phyloP scores from a whole-genome alignment of 2,797 vertebrate genomes.

The Labeo calbasu region DNA sequence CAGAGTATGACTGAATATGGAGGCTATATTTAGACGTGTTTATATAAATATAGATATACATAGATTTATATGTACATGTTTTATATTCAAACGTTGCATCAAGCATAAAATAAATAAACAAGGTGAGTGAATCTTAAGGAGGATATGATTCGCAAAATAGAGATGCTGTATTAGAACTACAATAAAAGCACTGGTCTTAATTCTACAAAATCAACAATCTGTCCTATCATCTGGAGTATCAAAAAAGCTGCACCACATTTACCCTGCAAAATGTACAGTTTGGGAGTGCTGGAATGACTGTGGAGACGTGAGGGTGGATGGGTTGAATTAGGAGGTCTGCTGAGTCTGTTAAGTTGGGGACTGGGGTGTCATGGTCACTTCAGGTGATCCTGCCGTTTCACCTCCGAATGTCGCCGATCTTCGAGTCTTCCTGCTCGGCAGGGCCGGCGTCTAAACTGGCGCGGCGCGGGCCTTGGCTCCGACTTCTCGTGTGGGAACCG shows the following conservation, averaged over 20 bases:
- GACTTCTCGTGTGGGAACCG: slow-evolving; percentile 76
- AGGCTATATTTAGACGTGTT: slow-evolving; percentile 83
- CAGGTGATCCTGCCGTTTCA: slow-evolving; percentile 79
- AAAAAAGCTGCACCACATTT: slow-evolving; percentile 87
- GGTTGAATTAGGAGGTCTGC: slow-evolving; percentile 63
- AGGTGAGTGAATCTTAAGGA: slow-evolving; percentile 79
- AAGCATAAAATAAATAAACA: slow-evolving; percentile 87
- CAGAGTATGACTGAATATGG: slow-evolving; percentile 78
- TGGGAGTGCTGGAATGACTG: slow-evolving; percentile 95
- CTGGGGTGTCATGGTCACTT: slow-evolving; percentile 55
- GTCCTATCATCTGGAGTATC: slow-evolving; percentile 80
- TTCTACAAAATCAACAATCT: slow-evolving; percentile 66
- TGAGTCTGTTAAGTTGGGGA: slow-evolving; percentile 74
- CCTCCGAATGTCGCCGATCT: slow-evolving; percentile 91
- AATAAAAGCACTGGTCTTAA: slow-evolving; percentile 64
- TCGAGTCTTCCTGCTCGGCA: slow-evolving; percentile 87
- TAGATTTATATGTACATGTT: slow-evolving; percentile 83
- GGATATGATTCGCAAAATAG: slow-evolving; percentile 78
- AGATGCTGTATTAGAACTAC: slow-evolving; percentile 81
- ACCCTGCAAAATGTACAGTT: slow-evolving; percentile 88
- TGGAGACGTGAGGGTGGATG: slow-evolving; percentile 78
- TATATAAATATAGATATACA: slow-evolving; percentile 84
- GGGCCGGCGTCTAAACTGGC: slow-evolving; percentile 78
- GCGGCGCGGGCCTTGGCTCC: slow-evolving; percentile 80
- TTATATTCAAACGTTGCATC: slow-evolving; percentile 82